Conservation (phyloP, 2,113 vertebrate genomes). For the Tychaedon coryphoeus region DNA sequence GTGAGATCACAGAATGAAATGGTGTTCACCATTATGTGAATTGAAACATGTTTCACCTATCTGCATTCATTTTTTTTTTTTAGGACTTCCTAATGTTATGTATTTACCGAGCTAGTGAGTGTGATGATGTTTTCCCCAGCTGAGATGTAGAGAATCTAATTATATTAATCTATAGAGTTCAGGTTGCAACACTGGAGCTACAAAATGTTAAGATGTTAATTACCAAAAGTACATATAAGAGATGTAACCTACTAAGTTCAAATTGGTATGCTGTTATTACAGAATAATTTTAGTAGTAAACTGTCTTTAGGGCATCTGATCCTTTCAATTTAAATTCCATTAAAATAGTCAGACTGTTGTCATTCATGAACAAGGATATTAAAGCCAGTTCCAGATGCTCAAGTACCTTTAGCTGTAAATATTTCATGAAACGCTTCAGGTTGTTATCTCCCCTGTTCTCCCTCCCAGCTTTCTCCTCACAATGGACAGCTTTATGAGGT, state of each 20-base stretch:
- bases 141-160: background rate
- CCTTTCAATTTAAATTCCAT: background rate
- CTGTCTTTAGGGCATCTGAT: background rate
- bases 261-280: background rate
- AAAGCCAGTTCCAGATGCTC: background rate
- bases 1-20: background rate
- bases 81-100: background rate
- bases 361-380: background rate
- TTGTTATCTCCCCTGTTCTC: background rate
- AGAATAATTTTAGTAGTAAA: background rate
- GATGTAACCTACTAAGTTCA: background rate
- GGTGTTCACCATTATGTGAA: background rate
- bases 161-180: background rate
- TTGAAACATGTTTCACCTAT: background rate
- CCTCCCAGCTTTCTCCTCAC: accelerated
- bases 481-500: background rate
- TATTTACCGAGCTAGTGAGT: background rate
- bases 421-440: background rate
- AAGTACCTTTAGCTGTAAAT: background rate
- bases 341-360: background rate
- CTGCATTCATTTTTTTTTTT: background rate
- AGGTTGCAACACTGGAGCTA: background rate
- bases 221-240: background rate
- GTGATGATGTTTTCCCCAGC: background rate
- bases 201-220: background rate